Conservation (phyloP, 1,140 invertebrate species). For the Philotrypesis tridentata region DNA sequence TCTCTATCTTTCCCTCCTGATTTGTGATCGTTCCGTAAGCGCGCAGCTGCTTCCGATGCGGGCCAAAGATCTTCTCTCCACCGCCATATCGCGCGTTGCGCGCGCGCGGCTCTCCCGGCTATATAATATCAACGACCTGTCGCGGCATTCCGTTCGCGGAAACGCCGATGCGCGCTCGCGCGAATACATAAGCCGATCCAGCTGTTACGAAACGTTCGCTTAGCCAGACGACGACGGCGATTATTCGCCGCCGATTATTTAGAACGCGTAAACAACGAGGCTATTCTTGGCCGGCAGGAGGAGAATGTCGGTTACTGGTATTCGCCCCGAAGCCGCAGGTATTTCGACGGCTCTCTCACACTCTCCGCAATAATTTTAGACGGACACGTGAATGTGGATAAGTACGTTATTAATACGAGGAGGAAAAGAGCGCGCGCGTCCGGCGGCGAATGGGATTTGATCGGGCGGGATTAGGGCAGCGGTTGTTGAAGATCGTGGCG, state of each 20-base stretch:
- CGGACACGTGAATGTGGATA: too few relatives aligned
- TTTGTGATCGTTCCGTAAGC: conserved; percentile 66
- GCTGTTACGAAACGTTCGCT: conserved; percentile 56
- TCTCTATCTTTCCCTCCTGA: too few relatives aligned
- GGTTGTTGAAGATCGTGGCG: too few relatives aligned
- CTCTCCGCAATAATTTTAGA: background rate
- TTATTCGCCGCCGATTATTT: conserved; percentile 9
- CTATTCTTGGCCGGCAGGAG: conserved; percentile 1
- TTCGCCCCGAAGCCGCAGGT: background rate
- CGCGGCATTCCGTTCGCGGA: conserved; percentile 54
- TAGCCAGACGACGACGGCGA: background rate
- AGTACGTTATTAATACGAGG: too few relatives aligned
- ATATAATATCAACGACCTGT: conserved; percentile 65
- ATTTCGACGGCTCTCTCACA: too few relatives aligned
- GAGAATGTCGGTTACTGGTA: background rate
- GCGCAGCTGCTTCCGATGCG: conserved; percentile 65
- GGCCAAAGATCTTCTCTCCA: conserved; percentile 64
- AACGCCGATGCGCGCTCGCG: background rate
- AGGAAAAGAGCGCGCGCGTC: too few relatives aligned
- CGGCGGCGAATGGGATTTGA: background rate
- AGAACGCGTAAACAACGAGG: conserved; percentile 19
- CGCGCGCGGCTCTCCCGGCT: conserved; percentile 39
- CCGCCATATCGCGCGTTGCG: background rate
- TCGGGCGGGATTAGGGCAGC: background rate
- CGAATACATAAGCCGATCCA: conserved; percentile 49